Conservation (phyloP, 2,797 vertebrate genomes). For the Fundulus diaphanus region DNA sequence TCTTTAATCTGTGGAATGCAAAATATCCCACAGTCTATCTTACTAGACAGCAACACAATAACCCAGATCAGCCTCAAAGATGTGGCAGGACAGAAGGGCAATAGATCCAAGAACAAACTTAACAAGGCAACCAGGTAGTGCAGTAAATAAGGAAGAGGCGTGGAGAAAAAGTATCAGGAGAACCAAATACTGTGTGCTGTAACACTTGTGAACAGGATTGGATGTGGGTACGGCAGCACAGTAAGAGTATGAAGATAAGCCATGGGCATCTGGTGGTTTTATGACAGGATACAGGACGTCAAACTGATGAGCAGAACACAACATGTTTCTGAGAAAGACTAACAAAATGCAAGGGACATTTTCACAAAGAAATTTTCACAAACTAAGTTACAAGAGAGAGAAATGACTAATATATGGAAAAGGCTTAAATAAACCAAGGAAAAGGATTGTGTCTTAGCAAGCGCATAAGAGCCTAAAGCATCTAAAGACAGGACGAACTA, state of each 20-base stretch:
- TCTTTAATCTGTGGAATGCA: not conserved
- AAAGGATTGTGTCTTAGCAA: conserved; percentile 19
- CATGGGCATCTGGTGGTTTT: conserved; percentile 3
- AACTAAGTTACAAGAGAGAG: conserved; percentile 2
- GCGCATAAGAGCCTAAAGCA: conserved; percentile 36
- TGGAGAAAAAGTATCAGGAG: not conserved
- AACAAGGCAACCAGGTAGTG: not conserved
- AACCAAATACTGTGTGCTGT: not conserved
- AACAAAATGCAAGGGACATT: not conserved
- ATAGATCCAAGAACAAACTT: not conserved
- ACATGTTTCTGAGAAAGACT: not conserved
- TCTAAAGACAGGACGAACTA: conserved; percentile 37
- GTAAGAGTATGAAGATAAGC: not conserved
- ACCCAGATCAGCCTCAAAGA: not conserved
- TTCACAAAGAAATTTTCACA: not conserved
- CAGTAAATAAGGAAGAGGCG: not conserved
- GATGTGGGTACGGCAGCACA: not conserved
- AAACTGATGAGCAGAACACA: not conserved
- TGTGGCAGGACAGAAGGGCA: not conserved
- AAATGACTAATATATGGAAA: conserved; percentile 9
- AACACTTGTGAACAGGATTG: not conserved
- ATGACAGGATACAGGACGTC: not conserved
- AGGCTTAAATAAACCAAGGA: conserved; percentile 11
- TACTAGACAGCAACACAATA: not conserved
- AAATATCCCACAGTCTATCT: not conserved